phyloP scores from a whole-genome alignment of 2,113 vertebrate species.

The Reinhardtius hippoglossoides region DNA sequence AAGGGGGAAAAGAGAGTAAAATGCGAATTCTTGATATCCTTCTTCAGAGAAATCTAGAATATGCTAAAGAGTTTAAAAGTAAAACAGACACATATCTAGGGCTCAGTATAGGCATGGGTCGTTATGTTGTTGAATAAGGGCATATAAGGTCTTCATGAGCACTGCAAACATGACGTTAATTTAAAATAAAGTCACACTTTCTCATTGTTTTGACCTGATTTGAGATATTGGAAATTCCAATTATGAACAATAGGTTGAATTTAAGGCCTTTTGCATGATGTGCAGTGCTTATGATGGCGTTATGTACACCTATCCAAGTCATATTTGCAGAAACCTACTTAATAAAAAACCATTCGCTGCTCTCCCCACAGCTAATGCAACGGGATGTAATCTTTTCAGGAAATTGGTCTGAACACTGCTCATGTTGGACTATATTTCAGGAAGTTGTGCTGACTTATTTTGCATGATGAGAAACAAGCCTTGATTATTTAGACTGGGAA shows the following conservation, averaged over 20 bases:
- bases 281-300: constrained; percentile 78
- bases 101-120: constrained; percentile 75
- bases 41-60: constrained; percentile 81
- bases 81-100: constrained; percentile 79
- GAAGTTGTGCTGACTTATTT: constrained; percentile 57
- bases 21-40: constrained; percentile 78
- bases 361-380: constrained; percentile 82
- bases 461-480: constrained; percentile 54
- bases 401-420: constrained; percentile 58
- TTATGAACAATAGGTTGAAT: constrained; percentile 11
- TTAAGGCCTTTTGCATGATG: constrained; percentile 35
- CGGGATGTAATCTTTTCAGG: constrained; percentile 63
- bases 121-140: constrained; percentile 77
- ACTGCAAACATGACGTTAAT: constrained; percentile 61
- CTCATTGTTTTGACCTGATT: constrained; percentile 33
- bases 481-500: constrained; percentile 57
- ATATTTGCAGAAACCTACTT: constrained; percentile 78
- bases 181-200: constrained; percentile 14
- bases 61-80: constrained; percentile 75
- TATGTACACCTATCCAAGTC: constrained; percentile 78
- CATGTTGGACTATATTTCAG: constrained; percentile 38
- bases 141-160: constrained; percentile 79
- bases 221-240: constrained; percentile 51
- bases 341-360: constrained; percentile 79
- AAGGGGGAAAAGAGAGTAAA: constrained; percentile 75